These are phyloP conservation scores for Alosa alosa DNA, from an alignment of 2,113 vertebrate species.

Conservation along the genomic window DNA sequence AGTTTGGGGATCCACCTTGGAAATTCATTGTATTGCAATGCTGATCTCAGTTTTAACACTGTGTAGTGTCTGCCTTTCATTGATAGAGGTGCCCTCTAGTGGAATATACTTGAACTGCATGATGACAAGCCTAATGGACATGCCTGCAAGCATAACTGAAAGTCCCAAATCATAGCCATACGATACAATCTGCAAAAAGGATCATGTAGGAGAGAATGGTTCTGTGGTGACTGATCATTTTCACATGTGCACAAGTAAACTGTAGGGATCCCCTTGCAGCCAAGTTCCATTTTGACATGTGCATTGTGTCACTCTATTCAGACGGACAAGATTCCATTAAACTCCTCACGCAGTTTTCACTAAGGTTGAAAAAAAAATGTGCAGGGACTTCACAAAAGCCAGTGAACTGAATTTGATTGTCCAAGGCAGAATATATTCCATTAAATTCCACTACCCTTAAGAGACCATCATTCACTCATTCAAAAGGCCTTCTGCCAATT, in stretches of 20 bases:
- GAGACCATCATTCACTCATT: constrained; percentile 7
- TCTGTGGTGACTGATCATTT: neutral
- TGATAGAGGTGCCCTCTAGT: constrained; percentile 4
- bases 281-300: constrained; percentile 13
- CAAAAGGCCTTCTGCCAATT: neutral
- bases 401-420: constrained; percentile 16
- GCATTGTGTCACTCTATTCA: neutral
- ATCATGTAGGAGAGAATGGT: neutral
- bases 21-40: neutral
- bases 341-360: neutral
- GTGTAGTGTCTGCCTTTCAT: neutral
- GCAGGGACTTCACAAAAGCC: constrained; percentile 6
- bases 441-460: neutral
- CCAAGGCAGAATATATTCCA: constrained; percentile 17
- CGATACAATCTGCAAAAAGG: constrained; percentile 5
- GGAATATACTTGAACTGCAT: neutral
- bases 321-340: constrained; percentile 6
- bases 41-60: neutral
- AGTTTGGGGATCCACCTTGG: neutral
- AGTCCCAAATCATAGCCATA: neutral
- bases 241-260: constrained; percentile 12
- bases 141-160: neutral
- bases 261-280: neutral
- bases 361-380: neutral
- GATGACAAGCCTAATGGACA: neutral